These are phyloP conservation scores for Temnothorax rugatulus DNA, from an alignment of 2,888 invertebrate species.

Conservation along the genomic window DNA sequence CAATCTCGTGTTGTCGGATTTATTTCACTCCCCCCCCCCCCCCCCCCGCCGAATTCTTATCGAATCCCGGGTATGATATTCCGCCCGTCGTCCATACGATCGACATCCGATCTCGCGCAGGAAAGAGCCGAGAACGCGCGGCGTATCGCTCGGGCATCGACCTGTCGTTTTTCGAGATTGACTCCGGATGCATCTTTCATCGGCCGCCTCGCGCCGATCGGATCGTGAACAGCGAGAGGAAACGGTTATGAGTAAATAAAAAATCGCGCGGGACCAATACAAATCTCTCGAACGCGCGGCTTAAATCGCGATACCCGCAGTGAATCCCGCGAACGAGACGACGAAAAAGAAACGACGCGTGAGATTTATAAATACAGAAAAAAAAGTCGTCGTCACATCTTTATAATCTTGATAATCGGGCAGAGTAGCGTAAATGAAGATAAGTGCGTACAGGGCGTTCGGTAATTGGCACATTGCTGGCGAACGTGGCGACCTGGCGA, in stretches of 20 bases:
- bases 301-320: not conserved
- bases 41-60: not conserved
- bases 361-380: not conserved
- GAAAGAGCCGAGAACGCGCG: not conserved
- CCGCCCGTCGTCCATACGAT: not conserved
- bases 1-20: conserved; percentile 1
- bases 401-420: not conserved
- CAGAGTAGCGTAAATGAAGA: not conserved
- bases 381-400: conserved; percentile 10
- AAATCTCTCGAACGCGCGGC: not conserved
- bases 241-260: not conserved
- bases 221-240: not conserved
- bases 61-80: conserved; percentile 9
- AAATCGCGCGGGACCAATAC: not conserved
- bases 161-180: not conserved
- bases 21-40: too few species aligned
- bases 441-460: not conserved
- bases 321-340: not conserved
- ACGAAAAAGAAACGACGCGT: not conserved
- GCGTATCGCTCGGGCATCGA: conserved; percentile 51
- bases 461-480: not conserved
- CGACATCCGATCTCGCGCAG: conserved; percentile 7
- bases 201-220: not conserved
- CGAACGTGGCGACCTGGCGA: conserved; percentile 10
- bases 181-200: not conserved